Evolutionary conservation across 2,888 invertebrate genomes (phyloP), one percentile per base, ranked within the genome.

Genomic region (Rambutsinella grinnellia): DNA sequence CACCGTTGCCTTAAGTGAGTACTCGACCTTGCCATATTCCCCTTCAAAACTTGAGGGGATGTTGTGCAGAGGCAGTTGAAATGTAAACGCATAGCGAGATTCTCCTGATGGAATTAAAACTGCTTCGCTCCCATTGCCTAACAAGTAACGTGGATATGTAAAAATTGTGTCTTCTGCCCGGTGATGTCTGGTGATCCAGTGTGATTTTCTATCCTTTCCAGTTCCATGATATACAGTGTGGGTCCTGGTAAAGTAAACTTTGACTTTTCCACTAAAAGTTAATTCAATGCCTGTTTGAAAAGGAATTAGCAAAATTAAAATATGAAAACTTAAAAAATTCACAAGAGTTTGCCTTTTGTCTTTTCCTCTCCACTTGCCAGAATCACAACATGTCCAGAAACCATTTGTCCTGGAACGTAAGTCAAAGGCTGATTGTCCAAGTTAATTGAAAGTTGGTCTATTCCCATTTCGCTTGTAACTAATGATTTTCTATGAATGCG

Each of bases 1-100:
- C n/a, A 95, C 88, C 0, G 90, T 91, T 0, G 93, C 93, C 86
- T 92, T 94, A 13, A 93, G 90, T 3, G 91, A 91, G 85, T 96
- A 96, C n/a, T 93, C 89, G 49, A 96, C 90, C 84, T 91, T 90
- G 0, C 95, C 94, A 86, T 87, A 89, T 85, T 92, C 88, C 1
- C 93, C 92, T 85, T 92, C 93, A 86, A 93, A 95, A 0, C 93
- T 93, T 1, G 93, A 93, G 86, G 94, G 94, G 71, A 94, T 88
- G 75, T 91, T 91, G 15, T 19, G 46, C 71, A 88, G 88, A 3
- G 93, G 93, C 79, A 93, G 87, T 8, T 91, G 89, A 85, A 92
- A 94, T 10, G 91, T 90, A 85, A 96, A 95, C 17, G 93, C 94
- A 86, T 93, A 96, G 3, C 89, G 89, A 84, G 93, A 90, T 79